phyloP scores from a whole-genome alignment of 2,797 vertebrate species.

The Alfaro cultratus region DNA sequence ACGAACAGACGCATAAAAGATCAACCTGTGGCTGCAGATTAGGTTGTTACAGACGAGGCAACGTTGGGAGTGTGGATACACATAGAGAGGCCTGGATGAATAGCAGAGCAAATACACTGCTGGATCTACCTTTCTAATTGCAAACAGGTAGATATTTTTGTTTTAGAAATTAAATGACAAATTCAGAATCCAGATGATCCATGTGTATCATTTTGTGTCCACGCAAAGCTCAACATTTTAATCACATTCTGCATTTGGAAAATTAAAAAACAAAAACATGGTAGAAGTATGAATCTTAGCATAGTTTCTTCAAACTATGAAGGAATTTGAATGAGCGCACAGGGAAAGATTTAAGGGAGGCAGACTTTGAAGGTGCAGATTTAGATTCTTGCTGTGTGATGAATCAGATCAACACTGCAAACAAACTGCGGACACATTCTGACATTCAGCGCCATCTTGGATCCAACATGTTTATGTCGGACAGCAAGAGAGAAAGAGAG shows the following conservation, averaged over 20 bases:
- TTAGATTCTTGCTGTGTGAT: constrained; percentile 38
- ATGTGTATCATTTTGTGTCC: constrained; percentile 21
- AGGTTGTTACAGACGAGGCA: constrained; percentile 34
- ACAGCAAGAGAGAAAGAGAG: constrained; percentile 1
- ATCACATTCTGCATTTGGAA: constrained; percentile 17
- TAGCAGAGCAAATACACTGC: neutral
- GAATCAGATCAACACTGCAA: constrained; percentile 42
- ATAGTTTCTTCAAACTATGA: constrained; percentile 19
- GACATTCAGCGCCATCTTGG: constrained; percentile 29
- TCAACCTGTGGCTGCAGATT: neutral
- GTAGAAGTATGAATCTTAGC: neutral
- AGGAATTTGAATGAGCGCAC: constrained; percentile 28
- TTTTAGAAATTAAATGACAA: neutral
- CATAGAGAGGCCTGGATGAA: constrained; percentile 40
- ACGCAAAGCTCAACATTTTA: constrained; percentile 7
- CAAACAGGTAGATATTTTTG: neutral
- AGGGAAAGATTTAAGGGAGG: constrained; percentile 34
- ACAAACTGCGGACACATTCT: constrained; percentile 36
- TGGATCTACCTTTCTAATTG: neutral
- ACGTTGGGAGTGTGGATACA: constrained; percentile 41
- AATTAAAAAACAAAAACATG: neutral
- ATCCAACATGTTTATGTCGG: constrained; percentile 41
- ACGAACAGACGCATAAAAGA: constrained; percentile 39
- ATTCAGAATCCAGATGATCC: constrained; percentile 26
- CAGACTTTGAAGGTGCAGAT: constrained; percentile 29